phyloP scores from a whole-genome alignment of 2,888 invertebrate species.

The Tiphia femorata region DNA sequence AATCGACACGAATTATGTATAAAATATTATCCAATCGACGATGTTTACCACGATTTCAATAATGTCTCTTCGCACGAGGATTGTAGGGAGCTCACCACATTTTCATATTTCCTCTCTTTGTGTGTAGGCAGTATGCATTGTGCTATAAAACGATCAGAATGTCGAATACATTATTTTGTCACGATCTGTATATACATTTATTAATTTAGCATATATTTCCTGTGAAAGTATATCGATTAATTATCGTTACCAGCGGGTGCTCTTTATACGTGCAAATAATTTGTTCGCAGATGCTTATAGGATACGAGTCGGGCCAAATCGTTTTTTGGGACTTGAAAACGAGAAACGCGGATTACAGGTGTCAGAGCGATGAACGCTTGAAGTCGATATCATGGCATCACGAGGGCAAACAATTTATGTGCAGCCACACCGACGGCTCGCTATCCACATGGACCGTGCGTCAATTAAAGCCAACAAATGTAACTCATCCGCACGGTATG shows the following conservation, averaged over 20 bases:
- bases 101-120: slow-evolving; percentile 35
- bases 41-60: not conserved
- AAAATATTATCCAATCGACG: no score
- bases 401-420: slow-evolving; percentile 98
- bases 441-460: slow-evolving; percentile 93
- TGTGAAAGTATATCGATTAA: no score
- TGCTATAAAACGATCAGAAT: slow-evolving; percentile 16
- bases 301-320: slow-evolving; percentile 93
- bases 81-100: slow-evolving; percentile 35
- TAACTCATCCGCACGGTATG: slow-evolving; percentile 96
- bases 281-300: slow-evolving; percentile 87
- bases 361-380: slow-evolving; percentile 81
- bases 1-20: no score
- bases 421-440: slow-evolving; percentile 95
- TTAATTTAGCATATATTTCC: not conserved
- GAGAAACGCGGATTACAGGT: slow-evolving; percentile 88
- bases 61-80: slow-evolving; percentile 20
- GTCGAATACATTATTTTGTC: slow-evolving; percentile 3
- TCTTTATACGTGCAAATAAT: slow-evolving; percentile 13
- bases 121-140: slow-evolving; percentile 39
- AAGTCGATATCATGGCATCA: slow-evolving; percentile 96
- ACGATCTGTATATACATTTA: slow-evolving; percentile 1
- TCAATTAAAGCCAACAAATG: slow-evolving; percentile 82
- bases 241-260: no score
- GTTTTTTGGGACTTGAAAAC: slow-evolving; percentile 96